Evolutionary conservation across 2,888 invertebrate species (phyloP), one percentile per base, ranked within the genome.

Genomic region (Troglohyphantes excavatus): DNA sequence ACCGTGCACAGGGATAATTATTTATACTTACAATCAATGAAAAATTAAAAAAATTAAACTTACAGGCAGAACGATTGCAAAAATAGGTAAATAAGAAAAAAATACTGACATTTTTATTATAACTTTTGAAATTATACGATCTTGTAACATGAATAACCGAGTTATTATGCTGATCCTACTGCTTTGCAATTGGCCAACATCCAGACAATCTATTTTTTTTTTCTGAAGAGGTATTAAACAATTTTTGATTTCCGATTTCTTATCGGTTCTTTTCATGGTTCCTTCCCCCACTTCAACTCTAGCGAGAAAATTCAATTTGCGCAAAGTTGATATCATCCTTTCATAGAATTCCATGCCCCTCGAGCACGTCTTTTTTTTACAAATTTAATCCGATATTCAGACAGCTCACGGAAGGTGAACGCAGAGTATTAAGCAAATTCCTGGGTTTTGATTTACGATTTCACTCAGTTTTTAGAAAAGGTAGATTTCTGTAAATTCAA

Each of bases 161-260:
- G 3, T 39, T 39, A 11, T 39, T 1, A 13, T 3, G 13, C 13
- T 39, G 39, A 39, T 11, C n/a, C n/a, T n/a, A 39, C 39, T 39
- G 1, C 39, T 2, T 2, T 13, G 13, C 39, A 39, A 23, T 26
- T 78, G 78, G 78, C 65, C 23, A 0, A 2, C 43, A 23, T 26
- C 65, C 76, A 39, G 33, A 65, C 43, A 39, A 78, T 78, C 65
- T 26, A 17, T 27, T 6, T 11, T 13, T 59, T 39, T 63, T 65
- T 78, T 78, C 23, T 23, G 26, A 43, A 43, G 26, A 17, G 39
- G 39, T 2, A 43, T 65, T 39, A 78, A 78, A 63, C 78, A n/a
- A 11, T 13, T n/a, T 78, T 78, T 78, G 78, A 78, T 78, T 78
- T 78, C 65, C 65, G 43, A 78, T 78, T 63, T 78, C 78, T 78